Conservation (phyloP, 2,113 vertebrate genomes). For the Myiozetetes cayanensis region DNA sequence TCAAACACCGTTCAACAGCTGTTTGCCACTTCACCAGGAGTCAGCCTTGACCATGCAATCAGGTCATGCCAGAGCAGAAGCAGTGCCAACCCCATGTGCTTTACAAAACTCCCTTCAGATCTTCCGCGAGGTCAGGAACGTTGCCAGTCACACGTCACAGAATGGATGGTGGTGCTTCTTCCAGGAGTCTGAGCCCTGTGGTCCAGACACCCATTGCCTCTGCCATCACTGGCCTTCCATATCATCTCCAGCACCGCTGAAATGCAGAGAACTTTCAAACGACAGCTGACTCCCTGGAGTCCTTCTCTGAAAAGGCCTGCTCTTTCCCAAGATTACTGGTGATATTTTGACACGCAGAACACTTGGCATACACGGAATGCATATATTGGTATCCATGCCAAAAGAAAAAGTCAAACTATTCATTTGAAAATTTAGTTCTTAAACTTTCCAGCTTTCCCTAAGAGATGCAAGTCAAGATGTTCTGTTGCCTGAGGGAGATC, state of each 20-base stretch:
- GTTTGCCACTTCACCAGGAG: neutral
- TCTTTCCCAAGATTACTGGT: neutral
- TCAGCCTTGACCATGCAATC: neutral
- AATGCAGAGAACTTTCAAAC: neutral
- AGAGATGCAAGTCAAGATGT: neutral
- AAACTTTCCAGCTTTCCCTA: neutral
- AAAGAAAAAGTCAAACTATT: neutral
- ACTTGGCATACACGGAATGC: neutral
- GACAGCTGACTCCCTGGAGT: neutral
- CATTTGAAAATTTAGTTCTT: neutral
- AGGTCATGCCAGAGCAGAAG: neutral
- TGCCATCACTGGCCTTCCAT: neutral
- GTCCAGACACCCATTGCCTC: neutral
- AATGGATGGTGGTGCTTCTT: neutral
- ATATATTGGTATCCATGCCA: neutral
- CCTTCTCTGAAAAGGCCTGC: neutral
- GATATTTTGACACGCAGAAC: neutral
- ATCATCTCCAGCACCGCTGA: neutral
- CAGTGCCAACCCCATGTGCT: neutral
- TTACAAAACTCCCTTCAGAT: neutral
- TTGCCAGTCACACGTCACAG: neutral
- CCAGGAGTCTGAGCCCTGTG: neutral
- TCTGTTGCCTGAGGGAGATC: neutral
- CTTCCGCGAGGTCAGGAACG: neutral
- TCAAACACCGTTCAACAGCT: neutral